A percentile compares a stretch with the other conserved stretches of the same genome.
phyloP scores from a whole-genome alignment of 2,797 vertebrate genomes.

The Rousettus madagascariensis region DNA sequence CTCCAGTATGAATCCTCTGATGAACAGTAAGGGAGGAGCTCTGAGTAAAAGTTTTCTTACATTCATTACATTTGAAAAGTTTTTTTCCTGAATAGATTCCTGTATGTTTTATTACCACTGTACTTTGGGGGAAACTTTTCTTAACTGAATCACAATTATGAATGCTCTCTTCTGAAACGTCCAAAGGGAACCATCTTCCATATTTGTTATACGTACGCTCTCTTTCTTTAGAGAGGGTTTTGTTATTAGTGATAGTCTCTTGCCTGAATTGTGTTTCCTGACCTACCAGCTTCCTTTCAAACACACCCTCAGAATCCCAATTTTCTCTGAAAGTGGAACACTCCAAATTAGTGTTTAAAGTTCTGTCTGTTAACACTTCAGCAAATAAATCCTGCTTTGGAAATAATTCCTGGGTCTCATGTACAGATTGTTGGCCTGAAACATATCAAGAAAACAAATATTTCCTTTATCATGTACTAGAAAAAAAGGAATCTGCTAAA shows the following conservation, averaged over 20 bases:
- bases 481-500: background rate
- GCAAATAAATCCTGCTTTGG: constrained; percentile 20
- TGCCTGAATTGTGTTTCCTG: constrained; percentile 7
- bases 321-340: background rate
- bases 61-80: constrained; percentile 75
- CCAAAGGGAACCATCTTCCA: constrained; percentile 44
- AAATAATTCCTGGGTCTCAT: constrained; percentile 22
- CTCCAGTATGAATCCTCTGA: constrained; percentile 77
- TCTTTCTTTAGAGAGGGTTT: constrained; percentile 17
- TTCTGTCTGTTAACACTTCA: background rate
- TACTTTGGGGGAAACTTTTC: constrained; percentile 55
- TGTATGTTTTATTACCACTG: constrained; percentile 61
- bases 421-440: constrained; percentile 53
- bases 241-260: background rate
- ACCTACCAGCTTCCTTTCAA: constrained; percentile 21
- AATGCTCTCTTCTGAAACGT: constrained; percentile 49
- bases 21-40: constrained; percentile 80
- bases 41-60: constrained; percentile 80
- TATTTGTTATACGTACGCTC: background rate
- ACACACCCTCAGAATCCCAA: background rate
- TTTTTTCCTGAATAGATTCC: constrained; percentile 77
- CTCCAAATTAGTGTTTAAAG: background rate
- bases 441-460: constrained; percentile 36
- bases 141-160: constrained; percentile 47
- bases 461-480: background rate